Evolutionary conservation across 2,113 vertebrate genomes (phyloP).

Genomic region (Leucopsar rothschildi): DNA sequence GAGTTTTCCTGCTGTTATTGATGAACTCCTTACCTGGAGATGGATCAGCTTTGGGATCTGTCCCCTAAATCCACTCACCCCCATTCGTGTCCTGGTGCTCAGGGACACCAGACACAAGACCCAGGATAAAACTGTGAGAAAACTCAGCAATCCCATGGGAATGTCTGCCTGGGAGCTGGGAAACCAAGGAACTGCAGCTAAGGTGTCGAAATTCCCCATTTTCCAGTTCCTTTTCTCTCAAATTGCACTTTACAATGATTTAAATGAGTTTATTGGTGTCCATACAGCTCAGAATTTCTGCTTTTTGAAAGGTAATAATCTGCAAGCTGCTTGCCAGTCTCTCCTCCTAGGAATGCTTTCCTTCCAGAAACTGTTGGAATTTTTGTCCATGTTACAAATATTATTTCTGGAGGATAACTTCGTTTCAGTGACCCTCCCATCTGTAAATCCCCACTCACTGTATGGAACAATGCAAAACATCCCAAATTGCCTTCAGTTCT

Average conservation of each 20-base stretch:
- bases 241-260: conserved; percentile 19
- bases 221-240: conserved; percentile 22
- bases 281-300: neutral
- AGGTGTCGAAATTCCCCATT: conserved; percentile 29
- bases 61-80: neutral
- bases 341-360: neutral
- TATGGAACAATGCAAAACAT: conserved; percentile 74
- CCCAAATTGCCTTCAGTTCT: conserved; percentile 84
- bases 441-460: neutral
- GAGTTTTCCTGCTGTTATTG: neutral
- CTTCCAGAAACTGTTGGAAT: conserved; percentile 3
- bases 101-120: conserved; percentile 10
- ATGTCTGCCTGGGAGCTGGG: neutral
- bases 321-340: neutral
- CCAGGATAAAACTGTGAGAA: neutral
- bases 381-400: neutral
- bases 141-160: neutral
- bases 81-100: neutral
- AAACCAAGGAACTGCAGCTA: neutral
- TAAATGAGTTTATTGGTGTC: neutral
- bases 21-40: neutral
- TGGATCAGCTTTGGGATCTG: rapidly evolving
- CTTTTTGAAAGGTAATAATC: neutral
- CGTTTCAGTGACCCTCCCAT: conserved; percentile 49
- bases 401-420: conserved; percentile 58